Conservation (phyloP, 2,797 vertebrate species). For the Cynodonichthys magdalenae region DNA sequence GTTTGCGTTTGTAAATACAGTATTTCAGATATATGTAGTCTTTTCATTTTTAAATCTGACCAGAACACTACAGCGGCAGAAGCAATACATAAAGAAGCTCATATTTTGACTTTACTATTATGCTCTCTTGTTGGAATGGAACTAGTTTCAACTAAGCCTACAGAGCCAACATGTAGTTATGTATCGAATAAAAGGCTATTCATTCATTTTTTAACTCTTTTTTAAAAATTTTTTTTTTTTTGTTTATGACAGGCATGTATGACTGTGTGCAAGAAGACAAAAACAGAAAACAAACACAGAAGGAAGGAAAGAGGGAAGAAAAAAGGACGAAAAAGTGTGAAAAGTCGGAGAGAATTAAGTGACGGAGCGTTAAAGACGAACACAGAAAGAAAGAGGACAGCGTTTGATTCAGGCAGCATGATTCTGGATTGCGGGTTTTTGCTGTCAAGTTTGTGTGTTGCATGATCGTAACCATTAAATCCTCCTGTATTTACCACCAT, state of each 20-base stretch:
- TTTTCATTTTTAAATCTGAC: constrained; percentile 69
- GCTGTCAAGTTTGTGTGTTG: constrained; percentile 43
- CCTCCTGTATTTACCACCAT: constrained; percentile 53
- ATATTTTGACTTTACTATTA: constrained; percentile 64
- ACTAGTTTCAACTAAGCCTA: constrained; percentile 73
- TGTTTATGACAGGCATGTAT: constrained; percentile 63
- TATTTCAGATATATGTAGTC: constrained; percentile 78
- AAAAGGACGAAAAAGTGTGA: not conserved
- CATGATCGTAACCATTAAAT: constrained; percentile 54
- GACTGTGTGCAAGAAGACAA: constrained; percentile 52
- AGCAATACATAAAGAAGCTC: constrained; percentile 78
- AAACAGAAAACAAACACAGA: constrained; percentile 12
- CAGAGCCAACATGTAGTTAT: constrained; percentile 72
- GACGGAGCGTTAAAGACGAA: constrained; percentile 3
- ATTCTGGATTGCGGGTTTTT: constrained; percentile 53
- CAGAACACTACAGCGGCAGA: constrained; percentile 78
- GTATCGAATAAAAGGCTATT: constrained; percentile 71
- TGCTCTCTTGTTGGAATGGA: constrained; percentile 72
- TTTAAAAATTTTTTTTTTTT: constrained; percentile 29
- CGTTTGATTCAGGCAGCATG: constrained; percentile 60
- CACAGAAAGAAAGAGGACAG: constrained; percentile 15
- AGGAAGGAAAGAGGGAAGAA: not conserved
- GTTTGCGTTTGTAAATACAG: constrained; percentile 74
- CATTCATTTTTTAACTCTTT: constrained; percentile 46
- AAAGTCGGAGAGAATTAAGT: not conserved